Evolutionary conservation across 2,888 invertebrate genomes (phyloP), one percentile per base, ranked within the genome.

Genomic region (Lasioglossum vierecki): DNA sequence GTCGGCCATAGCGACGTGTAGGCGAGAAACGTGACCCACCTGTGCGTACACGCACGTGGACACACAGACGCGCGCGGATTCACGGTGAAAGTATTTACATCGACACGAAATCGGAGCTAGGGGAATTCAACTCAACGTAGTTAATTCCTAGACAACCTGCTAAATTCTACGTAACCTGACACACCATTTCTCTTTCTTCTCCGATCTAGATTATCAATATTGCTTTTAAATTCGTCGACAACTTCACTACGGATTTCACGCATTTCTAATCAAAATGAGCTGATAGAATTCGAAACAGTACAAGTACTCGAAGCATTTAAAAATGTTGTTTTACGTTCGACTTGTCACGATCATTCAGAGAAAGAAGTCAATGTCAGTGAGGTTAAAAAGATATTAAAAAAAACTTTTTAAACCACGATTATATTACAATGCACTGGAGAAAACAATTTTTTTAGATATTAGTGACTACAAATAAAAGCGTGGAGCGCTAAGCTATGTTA

Each of bases 1-100:
- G 74, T 39, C 49, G 73, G 35, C 66, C 35, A 30, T 3, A 44
- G 30, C 41, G 26, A 74, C 80, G 57, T 57, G 57, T 79, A 76
- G 80, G 82, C 84, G 84, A 77, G 88, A 89, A 88, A 90, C 89
- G 80, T 86, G 84, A 90, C 85, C 84, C 91, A 90, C 87, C 90
- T 90, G 90, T 83, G 87, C 80, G 91, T 84, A 79, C 79, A 87
- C 84, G 84, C 89, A 71, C 87, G 86, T 75, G 82, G 73, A 72
- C 75, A 75, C 83, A 80, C 80, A 73, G n/a, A 39, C 71, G 74
- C 63, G 35, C 26, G 22, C 68, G 70, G 86, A 89, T 90, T 90
- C 84, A 90, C 82, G 88, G 91, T 90, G 91, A 90, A 90, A 90
- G 90, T 90, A 90, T 88, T 87, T 85, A 90, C 89, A 90, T 80